Conservation (phyloP, 2,888 invertebrate species). For the Lysandra bellargus region DNA sequence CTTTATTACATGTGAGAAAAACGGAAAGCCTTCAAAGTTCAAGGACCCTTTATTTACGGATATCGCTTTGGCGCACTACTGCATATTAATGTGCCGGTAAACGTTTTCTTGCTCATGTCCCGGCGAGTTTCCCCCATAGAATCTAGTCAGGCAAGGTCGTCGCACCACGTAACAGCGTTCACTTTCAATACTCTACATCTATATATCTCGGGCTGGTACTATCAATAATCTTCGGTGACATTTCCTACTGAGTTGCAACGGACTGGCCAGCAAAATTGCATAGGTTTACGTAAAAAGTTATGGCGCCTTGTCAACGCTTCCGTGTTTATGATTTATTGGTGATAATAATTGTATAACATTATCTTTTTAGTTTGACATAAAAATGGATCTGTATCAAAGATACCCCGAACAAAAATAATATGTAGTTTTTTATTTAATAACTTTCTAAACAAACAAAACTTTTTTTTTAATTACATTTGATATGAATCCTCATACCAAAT, state of each 20-base stretch:
- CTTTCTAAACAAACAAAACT: background rate
- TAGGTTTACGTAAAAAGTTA: slow-evolving; percentile 8
- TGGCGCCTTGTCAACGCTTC: background rate
- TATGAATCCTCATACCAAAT: too few relatives aligned
- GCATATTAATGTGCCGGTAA: background rate
- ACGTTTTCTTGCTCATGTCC: slow-evolving; percentile 12
- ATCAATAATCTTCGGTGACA: slow-evolving; percentile 28
- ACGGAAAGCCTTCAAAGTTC: background rate
- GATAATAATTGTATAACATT: background rate
- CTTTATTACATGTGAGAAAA: too few relatives aligned
- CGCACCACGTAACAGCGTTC: slow-evolving; percentile 18
- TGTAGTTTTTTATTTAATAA: background rate
- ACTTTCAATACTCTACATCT: background rate
- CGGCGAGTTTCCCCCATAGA: slow-evolving; percentile 23
- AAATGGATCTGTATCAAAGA: too few relatives aligned
- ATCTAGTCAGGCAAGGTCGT: slow-evolving; percentile 33
- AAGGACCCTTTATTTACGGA: background rate
- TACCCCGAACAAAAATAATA: too few relatives aligned
- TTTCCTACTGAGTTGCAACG: slow-evolving; percentile 18
- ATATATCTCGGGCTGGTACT: background rate
- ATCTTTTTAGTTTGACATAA: background rate
- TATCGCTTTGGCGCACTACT: background rate
- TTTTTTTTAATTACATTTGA: background rate
- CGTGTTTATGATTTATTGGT: background rate
- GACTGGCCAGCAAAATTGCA: background rate